Percentiles rank a stretch among this genome's conserved stretches.
Evolutionary conservation across 2,113 vertebrate species (phyloP).

Genomic region (Noturus placidus): DNA sequence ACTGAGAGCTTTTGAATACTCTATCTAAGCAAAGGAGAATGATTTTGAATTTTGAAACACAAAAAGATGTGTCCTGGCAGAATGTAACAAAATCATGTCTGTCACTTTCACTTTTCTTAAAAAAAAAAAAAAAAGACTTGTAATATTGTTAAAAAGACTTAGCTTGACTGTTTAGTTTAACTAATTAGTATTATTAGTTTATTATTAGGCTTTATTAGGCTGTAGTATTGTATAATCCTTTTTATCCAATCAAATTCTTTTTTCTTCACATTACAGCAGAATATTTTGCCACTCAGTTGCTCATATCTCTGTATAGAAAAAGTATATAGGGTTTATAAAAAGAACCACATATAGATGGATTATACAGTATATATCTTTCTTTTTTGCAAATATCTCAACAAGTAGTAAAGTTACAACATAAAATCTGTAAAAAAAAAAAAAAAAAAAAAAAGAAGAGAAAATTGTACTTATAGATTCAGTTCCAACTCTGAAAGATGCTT

Average conservation of each 20-base stretch:
- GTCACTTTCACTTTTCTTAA: background rate
- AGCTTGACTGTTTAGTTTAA: no score
- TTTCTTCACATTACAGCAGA: no score
- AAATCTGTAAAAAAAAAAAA: background rate
- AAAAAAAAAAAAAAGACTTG: background rate
- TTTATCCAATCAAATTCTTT: background rate
- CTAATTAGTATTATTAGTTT: no score
- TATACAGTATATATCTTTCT: background rate
- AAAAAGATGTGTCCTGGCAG: background rate
- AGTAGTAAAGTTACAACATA: background rate
- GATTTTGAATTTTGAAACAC: background rate
- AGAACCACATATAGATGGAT: background rate
- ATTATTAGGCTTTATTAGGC: no score
- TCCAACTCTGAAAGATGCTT: background rate
- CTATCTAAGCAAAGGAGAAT: slow-evolving; percentile 23
- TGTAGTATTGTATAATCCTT: background rate
- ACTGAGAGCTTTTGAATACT: slow-evolving; percentile 17
- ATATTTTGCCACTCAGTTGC: no score
- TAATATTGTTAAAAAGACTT: background rate
- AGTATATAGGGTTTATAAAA: background rate
- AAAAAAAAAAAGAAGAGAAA: background rate
- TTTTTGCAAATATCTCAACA: background rate
- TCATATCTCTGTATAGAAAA: background rate
- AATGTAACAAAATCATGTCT: background rate
- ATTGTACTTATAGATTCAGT: background rate